These are phyloP conservation scores for Himalopsyche anomala DNA, from an alignment of 2,888 invertebrate genomes.

Conservation along the genomic window DNA sequence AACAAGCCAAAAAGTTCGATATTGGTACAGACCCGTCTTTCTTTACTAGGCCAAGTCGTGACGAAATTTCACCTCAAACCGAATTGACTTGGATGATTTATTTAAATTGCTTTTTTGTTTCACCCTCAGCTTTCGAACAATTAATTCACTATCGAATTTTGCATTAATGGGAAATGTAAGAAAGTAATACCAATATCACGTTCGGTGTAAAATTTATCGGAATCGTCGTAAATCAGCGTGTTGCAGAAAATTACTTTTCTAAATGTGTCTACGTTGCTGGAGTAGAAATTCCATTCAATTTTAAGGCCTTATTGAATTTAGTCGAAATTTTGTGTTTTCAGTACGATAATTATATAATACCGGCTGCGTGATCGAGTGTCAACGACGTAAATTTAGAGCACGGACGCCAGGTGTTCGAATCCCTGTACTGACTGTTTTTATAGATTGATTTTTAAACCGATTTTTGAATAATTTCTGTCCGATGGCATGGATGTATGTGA, in stretches of 20 bases:
- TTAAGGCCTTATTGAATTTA: no score
- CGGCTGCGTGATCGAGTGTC: no score
- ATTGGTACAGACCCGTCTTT: no score
- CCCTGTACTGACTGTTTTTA: no score
- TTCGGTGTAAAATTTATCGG: not conserved
- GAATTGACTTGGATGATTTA: not conserved
- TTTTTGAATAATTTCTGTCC: no score
- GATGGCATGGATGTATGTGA: no score
- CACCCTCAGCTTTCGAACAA: not conserved
- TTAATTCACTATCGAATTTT: not conserved
- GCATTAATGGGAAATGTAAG: not conserved
- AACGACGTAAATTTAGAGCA: no score
- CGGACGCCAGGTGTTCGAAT: no score
- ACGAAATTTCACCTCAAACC: not conserved
- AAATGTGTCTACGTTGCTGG: not conserved
- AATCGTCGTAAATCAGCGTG: conserved; percentile 2
- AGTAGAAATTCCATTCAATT: not conserved
- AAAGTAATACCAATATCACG: not conserved
- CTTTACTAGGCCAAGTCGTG: not conserved
- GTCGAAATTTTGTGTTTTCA: no score
- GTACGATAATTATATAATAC: no score
- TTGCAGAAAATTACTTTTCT: conserved; percentile 18
- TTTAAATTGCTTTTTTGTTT: not conserved
- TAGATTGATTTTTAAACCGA: no score
- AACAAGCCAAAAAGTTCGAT: no score